Percentiles rank a stretch among this genome's conserved stretches.
These are phyloP conservation scores for Paguma larvata DNA, from an alignment of 2,797 vertebrate species.

Conservation along the genomic window DNA sequence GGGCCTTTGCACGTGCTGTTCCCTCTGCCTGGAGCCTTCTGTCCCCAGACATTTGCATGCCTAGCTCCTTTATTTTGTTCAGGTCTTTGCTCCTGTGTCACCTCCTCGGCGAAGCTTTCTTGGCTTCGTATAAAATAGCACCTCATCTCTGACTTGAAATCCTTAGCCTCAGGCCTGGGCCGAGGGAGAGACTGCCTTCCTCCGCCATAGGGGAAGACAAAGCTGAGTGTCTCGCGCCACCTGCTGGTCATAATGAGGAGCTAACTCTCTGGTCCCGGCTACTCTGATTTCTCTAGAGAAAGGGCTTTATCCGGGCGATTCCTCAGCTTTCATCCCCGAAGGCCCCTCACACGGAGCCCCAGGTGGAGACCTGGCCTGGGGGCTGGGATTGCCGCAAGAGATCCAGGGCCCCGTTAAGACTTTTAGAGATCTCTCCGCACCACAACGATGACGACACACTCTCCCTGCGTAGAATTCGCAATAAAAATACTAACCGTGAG, in stretches of 20 bases:
- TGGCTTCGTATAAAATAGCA: not conserved
- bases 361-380: not conserved
- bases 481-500: not conserved
- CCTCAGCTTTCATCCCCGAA: not conserved
- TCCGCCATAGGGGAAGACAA: not conserved
- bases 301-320: constrained; percentile 21
- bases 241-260: constrained; percentile 69
- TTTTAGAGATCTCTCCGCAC: not conserved
- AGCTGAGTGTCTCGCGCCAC: constrained; percentile 76
- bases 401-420: no score
- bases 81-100: not conserved
- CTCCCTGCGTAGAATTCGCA: not conserved
- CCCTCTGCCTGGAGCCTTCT: not conserved
- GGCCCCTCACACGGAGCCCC: not conserved
- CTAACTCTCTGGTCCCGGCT: fast-evolving
- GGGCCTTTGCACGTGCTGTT: not conserved
- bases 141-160: not conserved
- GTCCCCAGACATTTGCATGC: not conserved
- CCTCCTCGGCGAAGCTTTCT: not conserved
- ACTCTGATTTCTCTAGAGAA: not conserved
- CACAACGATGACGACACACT: not conserved
- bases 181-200: fast-evolving
- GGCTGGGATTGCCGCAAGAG: no score
- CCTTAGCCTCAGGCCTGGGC: not conserved
- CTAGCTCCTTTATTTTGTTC: not conserved